Base-by-base conservation (phyloP, 2,113 vertebrate species). In the Melierax canorus region DNA sequence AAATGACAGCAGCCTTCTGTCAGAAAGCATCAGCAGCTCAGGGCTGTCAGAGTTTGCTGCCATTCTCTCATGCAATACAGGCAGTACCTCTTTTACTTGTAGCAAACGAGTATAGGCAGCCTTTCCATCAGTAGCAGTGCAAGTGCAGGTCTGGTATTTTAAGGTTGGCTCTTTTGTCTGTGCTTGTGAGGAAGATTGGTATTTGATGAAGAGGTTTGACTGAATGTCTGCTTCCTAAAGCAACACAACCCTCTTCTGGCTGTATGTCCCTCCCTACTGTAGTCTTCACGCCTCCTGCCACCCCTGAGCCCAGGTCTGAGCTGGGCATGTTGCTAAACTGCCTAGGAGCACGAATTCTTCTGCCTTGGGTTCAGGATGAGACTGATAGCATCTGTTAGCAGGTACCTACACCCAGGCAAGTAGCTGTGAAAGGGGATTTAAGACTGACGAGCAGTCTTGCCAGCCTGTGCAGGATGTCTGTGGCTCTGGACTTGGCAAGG, bases 1-100 rank as follows among this genome's bases (percentile, higher is more conserved):
- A 86, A 79, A 72, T 88, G 84, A 87, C 84, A 95, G 79, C 77
- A 95, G 83, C 73, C 58, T 89, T 91, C 77, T 95, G 74, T 94
- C 92, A 62, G 72, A 36, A 84, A 6, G 53, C 81, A 79, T 51
- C 60, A 38, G 38, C 64, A 75, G 86, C 91, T 85, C 17, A 1
- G 81, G 77, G 66, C 66, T 0, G 5, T 87, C 62, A 43, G 71
- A n/a, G 34, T 74, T 85, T 51, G 58, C 27, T 82, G 58, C 53
- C 10, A 0, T 50, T 73, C 56, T 59, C 63, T 80, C 39, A 2
- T 27, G 63, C 46, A 51, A 4, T 30, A 15, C 34, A 73, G 71
- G n/a, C 78, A 88, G 21, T 11, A 27, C 29, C 10, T 55, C 62
- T 59, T 39, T 12, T 38, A 10, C 30, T 45, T 41, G 36, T 6